Percentiles rank a stretch among this genome's conserved stretches.
Conservation (phyloP, 2,113 vertebrate genomes). For the Rhombomys opimus region DNA sequence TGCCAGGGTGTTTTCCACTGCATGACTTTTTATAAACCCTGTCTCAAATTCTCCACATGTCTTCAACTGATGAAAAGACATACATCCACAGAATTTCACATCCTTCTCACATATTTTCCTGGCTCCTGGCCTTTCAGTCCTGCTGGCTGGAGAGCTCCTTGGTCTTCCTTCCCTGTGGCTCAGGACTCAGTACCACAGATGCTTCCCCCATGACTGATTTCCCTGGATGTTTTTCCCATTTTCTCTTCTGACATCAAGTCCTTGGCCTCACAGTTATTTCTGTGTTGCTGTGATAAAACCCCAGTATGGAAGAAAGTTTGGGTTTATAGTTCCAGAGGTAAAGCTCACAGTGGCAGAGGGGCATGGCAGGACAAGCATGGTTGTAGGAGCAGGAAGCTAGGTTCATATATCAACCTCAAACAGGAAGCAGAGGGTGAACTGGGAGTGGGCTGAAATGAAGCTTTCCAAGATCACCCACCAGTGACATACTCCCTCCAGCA, state of each 20-base stretch:
- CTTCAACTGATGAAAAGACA: not conserved
- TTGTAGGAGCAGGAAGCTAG: not conserved
- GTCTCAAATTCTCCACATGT: not conserved
- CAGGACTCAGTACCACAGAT: not conserved
- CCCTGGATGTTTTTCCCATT: accelerated
- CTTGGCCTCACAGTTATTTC: not conserved
- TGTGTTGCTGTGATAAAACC: not conserved
- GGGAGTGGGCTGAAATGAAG: not conserved
- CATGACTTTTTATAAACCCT: not conserved
- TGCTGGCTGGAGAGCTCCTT: not conserved
- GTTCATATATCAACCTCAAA: not conserved
- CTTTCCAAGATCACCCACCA: not conserved
- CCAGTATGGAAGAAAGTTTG: not conserved
- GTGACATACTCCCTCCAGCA: not conserved
- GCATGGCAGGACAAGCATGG: too few species aligned
- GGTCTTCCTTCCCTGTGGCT: not conserved
- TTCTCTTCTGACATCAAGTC: not conserved
- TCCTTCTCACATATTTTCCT: not conserved
- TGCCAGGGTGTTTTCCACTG: not conserved
- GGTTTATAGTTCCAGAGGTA: not conserved
- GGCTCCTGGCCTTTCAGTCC: not conserved
- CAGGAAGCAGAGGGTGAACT: not conserved
- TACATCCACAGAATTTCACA: not conserved
- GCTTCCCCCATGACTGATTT: accelerated
- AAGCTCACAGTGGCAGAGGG: not conserved